A percentile compares a stretch with the other conserved stretches of the same genome.
Evolutionary conservation across 2,888 invertebrate species (phyloP).

Genomic region (Aromia moschata): DNA sequence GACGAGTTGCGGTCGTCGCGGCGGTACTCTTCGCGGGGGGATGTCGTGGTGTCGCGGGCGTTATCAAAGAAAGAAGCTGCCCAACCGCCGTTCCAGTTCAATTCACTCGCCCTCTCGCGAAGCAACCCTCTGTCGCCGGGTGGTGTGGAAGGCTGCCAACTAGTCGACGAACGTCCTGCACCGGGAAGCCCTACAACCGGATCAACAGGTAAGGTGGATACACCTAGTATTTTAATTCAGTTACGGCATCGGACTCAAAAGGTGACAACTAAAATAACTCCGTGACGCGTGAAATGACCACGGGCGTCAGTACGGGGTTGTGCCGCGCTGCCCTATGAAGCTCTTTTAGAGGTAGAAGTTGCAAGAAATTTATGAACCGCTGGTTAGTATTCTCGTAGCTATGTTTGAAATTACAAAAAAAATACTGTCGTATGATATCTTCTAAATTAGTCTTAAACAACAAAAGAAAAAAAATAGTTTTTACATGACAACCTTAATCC

Average conservation of each 20-base stretch:
- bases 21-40: conserved; percentile 13
- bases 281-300: conserved; percentile 2
- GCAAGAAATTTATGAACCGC: too few species aligned
- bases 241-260: conserved; percentile 12
- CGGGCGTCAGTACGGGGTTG: not conserved
- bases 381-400: too few species aligned
- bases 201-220: conserved; percentile 33
- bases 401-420: too few species aligned
- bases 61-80: conserved; percentile 24
- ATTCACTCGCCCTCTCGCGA: conserved; percentile 21
- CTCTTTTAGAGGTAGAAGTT: too few species aligned
- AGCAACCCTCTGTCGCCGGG: conserved; percentile 16
- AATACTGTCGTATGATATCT: too few species aligned
- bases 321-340: too few species aligned
- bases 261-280: not conserved
- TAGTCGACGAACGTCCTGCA: conserved; percentile 23
- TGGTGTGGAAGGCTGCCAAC: conserved; percentile 11
- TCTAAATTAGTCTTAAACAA: too few species aligned
- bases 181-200: conserved; percentile 30
- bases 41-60: conserved; percentile 8
- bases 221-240: conserved; percentile 32
- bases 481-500: too few species aligned
- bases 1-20: too few species aligned
- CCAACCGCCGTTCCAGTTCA: conserved; percentile 27
- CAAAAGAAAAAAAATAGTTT: too few species aligned